phyloP scores from a whole-genome alignment of 2,797 vertebrate genomes.

The Parambassis ranga region DNA sequence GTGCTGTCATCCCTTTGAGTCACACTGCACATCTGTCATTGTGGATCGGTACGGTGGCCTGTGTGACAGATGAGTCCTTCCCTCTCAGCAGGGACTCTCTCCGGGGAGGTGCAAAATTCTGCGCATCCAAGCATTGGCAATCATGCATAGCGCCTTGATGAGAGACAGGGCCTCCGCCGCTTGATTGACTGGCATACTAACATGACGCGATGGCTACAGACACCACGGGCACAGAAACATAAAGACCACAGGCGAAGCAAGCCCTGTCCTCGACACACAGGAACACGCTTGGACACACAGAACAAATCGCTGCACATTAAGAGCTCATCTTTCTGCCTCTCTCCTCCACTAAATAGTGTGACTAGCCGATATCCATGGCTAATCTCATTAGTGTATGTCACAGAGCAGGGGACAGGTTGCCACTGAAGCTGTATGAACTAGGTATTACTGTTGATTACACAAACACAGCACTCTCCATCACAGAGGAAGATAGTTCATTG shows the following conservation, averaged over 20 bases:
- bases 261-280: conserved; percentile 41
- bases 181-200: conserved; percentile 81
- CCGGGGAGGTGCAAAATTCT: conserved; percentile 69
- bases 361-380: conserved; percentile 62
- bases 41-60: conserved; percentile 57
- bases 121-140: conserved; percentile 72
- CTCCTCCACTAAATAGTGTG: conserved; percentile 41
- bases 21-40: conserved; percentile 72
- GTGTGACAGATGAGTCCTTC: conserved; percentile 77
- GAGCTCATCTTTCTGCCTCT: conserved; percentile 45
- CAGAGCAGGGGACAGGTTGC: conserved; percentile 49
- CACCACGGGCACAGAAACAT: conserved; percentile 51
- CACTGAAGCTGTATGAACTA: conserved; percentile 29
- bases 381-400: conserved; percentile 66
- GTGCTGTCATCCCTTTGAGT: conserved; percentile 63
- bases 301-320: conserved; percentile 64
- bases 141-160: conserved; percentile 78
- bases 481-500: conserved; percentile 35
- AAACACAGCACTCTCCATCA: conserved; percentile 42
- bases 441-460: conserved; percentile 52
- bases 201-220: conserved; percentile 65
- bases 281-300: conserved; percentile 58
- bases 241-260: conserved; percentile 56
- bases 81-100: conserved; percentile 59
- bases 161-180: conserved; percentile 65